Evolutionary conservation across 2,888 invertebrate genomes (phyloP), one percentile per base, ranked within the genome.

Genomic region (Caradrina clavipalpis): DNA sequence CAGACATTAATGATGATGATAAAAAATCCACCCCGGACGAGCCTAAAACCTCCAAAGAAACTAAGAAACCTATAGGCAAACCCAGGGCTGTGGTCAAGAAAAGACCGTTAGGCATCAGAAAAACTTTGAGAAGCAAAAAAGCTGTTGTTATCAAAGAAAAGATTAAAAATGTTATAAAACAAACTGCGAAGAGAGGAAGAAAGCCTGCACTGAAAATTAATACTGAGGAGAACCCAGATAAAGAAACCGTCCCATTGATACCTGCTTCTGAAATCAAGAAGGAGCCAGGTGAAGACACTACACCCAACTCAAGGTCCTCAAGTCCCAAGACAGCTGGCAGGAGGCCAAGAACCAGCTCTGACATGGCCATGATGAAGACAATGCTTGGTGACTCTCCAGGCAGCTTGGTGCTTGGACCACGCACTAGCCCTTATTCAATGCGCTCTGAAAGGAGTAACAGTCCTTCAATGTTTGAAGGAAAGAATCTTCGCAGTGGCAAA

Each of bases 401-500:
- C 64, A 92, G 87, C 65, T 83, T 96, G 54, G 92, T 95, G 45
- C 85, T 94, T 21, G 96, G 95, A 1, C 91, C 95, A 47, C 90
- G 96, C 19, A 96, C 95, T 71, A 97, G 96, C 86, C 97, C 97
- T n/a, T 97, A 97, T 84, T 96, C 96, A 49, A 97, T 97, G 87
- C 92, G 97, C 70, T 97, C 97, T 13, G 97, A 97, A 82, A 94
- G 97, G 72, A 96, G 96, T 82, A 95, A 95, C 78, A 96, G 96
- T 74, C 96, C 96, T 58, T 94, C 95, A 74, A 84, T 94, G 59
- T 90, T 92, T 64, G 96, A 96, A 77, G 95, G 95, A 35, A 96
- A 97, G 77, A 96, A 97, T 73, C 92, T 97, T 66, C 94, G 97
- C 62, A 97, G 97, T 88, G 97, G 97, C 0, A 97, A 97, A 87